Percentiles rank a stretch among this genome's conserved stretches.
These are phyloP conservation scores for Melikaiella ostensackeni DNA, from an alignment of 2,888 invertebrate species.

Conservation along the genomic window DNA sequence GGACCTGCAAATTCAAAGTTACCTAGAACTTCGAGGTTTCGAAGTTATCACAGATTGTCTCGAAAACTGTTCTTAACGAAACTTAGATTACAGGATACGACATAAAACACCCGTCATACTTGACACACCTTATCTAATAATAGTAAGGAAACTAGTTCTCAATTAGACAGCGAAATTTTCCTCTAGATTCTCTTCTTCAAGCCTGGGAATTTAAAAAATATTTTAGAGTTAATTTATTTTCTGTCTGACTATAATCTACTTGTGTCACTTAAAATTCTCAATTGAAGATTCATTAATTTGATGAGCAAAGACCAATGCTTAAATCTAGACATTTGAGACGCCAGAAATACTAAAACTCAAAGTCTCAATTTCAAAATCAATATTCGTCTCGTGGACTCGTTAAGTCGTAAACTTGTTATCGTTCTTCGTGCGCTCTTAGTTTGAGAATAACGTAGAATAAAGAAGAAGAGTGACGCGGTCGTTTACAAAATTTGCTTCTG, in stretches of 20 bases:
- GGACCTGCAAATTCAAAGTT: not conserved
- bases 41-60: not conserved
- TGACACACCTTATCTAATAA: not conserved
- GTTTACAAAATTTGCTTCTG: not conserved
- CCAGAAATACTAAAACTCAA: not conserved
- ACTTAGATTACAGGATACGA: not conserved
- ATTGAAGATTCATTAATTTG: not conserved
- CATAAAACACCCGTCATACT: not conserved
- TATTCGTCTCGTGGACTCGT: not conserved
- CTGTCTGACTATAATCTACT: not conserved
- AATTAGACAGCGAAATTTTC: not conserved
- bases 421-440: constrained; percentile 18
- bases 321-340: not conserved
- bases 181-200: not conserved
- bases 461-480: not conserved
- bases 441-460: not conserved
- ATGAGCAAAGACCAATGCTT: constrained; percentile 8
- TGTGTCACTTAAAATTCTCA: not conserved
- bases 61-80: not conserved
- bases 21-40: not conserved
- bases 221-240: not conserved
- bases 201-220: too few species aligned
- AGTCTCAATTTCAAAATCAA: not conserved
- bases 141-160: not conserved
- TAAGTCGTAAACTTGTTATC: not conserved